These are phyloP conservation scores for Atherinosoma microstoma DNA, from an alignment of 2,797 vertebrate species.

Conservation along the genomic window DNA sequence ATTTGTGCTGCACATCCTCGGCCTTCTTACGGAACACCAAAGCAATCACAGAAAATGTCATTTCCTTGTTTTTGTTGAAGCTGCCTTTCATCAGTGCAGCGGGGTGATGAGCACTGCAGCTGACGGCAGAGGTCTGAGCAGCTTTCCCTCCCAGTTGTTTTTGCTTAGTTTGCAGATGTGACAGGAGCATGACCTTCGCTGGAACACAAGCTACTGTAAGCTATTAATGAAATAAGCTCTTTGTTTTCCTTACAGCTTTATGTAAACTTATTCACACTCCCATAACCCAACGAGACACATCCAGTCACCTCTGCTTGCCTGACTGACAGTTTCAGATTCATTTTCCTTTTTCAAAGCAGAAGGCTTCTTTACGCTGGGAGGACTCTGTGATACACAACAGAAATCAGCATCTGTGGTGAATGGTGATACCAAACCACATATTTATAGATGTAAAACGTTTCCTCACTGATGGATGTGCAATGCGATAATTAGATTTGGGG, in stretches of 20 bases:
- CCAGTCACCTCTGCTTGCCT: not conserved
- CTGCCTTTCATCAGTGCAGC: slow-evolving; percentile 29
- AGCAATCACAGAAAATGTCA: slow-evolving; percentile 20
- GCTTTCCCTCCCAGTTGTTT: slow-evolving; percentile 13
- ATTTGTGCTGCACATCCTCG: not conserved
- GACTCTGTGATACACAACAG: not conserved
- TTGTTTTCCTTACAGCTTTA: slow-evolving; percentile 23
- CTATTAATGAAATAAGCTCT: not conserved
- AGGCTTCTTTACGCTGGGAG: slow-evolving; percentile 2
- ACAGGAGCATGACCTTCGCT: slow-evolving; percentile 28
- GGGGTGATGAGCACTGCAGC: slow-evolving; percentile 14
- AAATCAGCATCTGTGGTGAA: not conserved
- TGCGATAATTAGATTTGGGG: too few species aligned
- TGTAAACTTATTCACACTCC: slow-evolving; percentile 38
- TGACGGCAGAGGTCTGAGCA: not conserved
- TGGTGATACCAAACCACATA: not conserved
- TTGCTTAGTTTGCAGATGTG: slow-evolving; percentile 30
- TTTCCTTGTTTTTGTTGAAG: slow-evolving; percentile 41
- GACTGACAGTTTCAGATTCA: slow-evolving; percentile 16
- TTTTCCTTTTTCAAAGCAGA: slow-evolving; percentile 7
- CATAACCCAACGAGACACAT: not conserved
- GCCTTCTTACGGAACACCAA: slow-evolving; percentile 9
- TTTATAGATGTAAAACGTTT: not conserved
- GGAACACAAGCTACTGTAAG: not conserved
- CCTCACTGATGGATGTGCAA: not conserved